Conservation (phyloP, 1,140 invertebrate species). For the Phymastichus coffea region DNA sequence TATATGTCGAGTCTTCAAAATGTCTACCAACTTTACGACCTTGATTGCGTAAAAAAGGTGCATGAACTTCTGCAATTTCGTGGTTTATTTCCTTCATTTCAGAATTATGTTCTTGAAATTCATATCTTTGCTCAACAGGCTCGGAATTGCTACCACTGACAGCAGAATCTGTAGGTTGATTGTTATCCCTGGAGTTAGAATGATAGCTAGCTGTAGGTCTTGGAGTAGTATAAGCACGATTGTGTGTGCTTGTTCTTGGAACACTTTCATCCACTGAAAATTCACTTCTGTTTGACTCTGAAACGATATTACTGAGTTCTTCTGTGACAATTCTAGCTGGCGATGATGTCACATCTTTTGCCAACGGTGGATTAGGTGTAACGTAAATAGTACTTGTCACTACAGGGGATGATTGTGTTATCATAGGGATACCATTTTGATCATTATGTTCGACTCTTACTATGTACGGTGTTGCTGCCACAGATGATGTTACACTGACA, state of each 20-base stretch:
- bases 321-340: conserved; percentile 50
- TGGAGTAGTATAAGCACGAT: conserved; percentile 38
- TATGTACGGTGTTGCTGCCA: conserved; percentile 53
- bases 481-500: conserved; percentile 51
- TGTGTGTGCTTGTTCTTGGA: conserved; percentile 51
- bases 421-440: conserved; percentile 18
- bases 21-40: conserved; percentile 50
- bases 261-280: conserved; percentile 60
- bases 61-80: conserved; percentile 33
- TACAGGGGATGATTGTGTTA: conserved; percentile 23
- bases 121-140: conserved; percentile 44
- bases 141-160: conserved; percentile 33
- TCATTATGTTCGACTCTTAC: conserved; percentile 49
- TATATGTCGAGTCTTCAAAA: conserved; percentile 52
- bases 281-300: conserved; percentile 58
- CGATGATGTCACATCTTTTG: conserved; percentile 6
- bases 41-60: conserved; percentile 38
- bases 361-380: neutral
- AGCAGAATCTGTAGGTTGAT: conserved; percentile 7
- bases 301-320: conserved; percentile 56
- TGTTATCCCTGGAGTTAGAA: neutral
- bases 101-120: conserved; percentile 39
- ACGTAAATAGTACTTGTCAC: neutral
- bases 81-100: conserved; percentile 40
- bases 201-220: conserved; percentile 27